phyloP scores from a whole-genome alignment of 2,113 vertebrate species.

The Caretta caretta region DNA sequence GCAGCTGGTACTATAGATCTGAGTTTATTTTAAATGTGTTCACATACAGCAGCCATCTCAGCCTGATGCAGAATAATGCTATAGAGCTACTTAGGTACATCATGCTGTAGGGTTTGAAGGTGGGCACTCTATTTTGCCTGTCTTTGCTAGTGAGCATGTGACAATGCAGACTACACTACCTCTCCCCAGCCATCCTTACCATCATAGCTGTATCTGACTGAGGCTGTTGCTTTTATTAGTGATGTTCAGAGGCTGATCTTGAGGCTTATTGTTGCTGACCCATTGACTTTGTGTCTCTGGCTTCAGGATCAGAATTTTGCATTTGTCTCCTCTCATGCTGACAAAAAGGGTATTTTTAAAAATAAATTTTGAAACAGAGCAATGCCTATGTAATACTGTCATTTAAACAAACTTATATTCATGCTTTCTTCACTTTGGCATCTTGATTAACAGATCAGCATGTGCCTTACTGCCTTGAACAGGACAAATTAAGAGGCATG shows the following conservation, averaged over 20 bases:
- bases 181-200: not conserved
- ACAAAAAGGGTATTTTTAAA: accelerated
- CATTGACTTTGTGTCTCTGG: not conserved
- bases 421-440: not conserved
- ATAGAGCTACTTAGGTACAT: not conserved
- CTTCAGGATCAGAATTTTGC: not conserved
- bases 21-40: not conserved
- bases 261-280: not conserved
- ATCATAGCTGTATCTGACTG: not conserved
- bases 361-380: not conserved
- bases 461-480: not conserved
- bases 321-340: not conserved
- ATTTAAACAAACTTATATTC: not conserved
- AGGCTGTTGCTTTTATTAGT: not conserved
- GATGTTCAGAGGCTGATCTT: not conserved
- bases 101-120: not conserved
- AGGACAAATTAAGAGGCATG: not conserved
- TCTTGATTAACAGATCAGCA: not conserved
- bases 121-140: not conserved
- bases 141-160: not conserved
- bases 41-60: accelerated
- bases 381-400: not conserved
- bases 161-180: not conserved
- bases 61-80: not conserved
- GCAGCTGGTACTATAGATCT: not conserved